Conservation (phyloP, 2,888 invertebrate genomes). For the Cephus pygmeus region DNA sequence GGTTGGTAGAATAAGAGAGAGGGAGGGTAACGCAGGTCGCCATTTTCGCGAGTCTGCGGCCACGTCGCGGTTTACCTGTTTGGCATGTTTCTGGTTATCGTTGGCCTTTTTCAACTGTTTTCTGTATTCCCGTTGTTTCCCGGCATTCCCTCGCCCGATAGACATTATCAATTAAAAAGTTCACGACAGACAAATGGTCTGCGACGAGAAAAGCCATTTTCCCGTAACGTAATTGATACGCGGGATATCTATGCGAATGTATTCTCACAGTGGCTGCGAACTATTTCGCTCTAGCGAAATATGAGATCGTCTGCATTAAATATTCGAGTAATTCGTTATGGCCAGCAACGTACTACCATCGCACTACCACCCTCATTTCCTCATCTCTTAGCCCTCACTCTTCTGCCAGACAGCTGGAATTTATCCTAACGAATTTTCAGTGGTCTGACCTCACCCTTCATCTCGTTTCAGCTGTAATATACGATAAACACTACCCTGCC, state of each 20-base stretch:
- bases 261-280: background rate
- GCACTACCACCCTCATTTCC: constrained; percentile 13
- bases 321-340: constrained; percentile 61
- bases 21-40: constrained; percentile 10
- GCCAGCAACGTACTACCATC: constrained; percentile 2
- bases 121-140: background rate
- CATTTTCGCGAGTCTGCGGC: constrained; percentile 21
- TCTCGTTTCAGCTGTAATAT: constrained; percentile 39
- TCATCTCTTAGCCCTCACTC: constrained; percentile 25
- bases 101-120: background rate
- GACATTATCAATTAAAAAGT: constrained; percentile 59
- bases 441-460: constrained; percentile 34
- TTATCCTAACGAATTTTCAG: constrained; percentile 53
- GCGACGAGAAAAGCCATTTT: constrained; percentile 21
- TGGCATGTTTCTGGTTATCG: constrained; percentile 5
- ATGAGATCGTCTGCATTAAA: constrained; percentile 60
- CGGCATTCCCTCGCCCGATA: constrained; percentile 3
- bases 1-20: background rate
- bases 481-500: constrained; percentile 52
- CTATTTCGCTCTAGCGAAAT: constrained; percentile 56
- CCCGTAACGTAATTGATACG: constrained; percentile 50
- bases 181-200: constrained; percentile 51
- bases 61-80: constrained; percentile 11
- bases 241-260: constrained; percentile 17
- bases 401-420: constrained; percentile 55